Evolutionary conservation across 2,113 vertebrate genomes (phyloP).

Genomic region (Salvelinus namaycush): DNA sequence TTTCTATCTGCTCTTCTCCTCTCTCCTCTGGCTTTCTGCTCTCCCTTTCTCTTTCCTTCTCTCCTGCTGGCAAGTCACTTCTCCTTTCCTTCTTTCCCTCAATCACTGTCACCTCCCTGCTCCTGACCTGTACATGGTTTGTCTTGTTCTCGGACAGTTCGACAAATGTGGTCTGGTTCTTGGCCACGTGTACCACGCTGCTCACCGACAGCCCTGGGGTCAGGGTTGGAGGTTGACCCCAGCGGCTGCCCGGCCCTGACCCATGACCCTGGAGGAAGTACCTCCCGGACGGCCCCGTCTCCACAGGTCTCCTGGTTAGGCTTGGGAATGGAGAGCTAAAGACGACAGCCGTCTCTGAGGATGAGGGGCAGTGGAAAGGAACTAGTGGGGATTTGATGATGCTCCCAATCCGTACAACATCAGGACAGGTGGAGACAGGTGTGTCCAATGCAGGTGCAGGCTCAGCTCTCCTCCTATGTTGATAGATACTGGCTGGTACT

Average conservation of each 20-base stretch:
- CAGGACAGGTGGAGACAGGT: conserved; percentile 44
- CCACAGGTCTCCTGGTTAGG: neutral
- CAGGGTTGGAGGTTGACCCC: conserved; percentile 33
- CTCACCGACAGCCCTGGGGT: conserved; percentile 47
- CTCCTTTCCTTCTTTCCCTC: conserved; percentile 35
- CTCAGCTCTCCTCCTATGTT: neutral
- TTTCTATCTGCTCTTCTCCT: conserved; percentile 42
- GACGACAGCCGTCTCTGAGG: conserved; percentile 27
- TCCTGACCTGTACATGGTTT: conserved; percentile 70
- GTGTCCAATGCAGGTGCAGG: conserved; percentile 34
- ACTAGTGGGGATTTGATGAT: conserved; percentile 22
- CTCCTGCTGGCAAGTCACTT: conserved; percentile 26
- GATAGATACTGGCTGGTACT: neutral
- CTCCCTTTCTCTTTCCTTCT: conserved; percentile 46
- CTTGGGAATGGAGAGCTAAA: conserved; percentile 39
- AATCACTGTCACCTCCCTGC: conserved; percentile 59
- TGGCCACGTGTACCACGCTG: conserved; percentile 58
- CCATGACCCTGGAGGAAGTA: conserved; percentile 36
- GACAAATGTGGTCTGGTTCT: conserved; percentile 66
- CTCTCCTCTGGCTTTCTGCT: conserved; percentile 42
- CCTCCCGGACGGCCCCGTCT: conserved; percentile 43
- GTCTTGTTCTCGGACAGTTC: conserved; percentile 63
- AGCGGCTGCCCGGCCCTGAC: conserved; percentile 2
- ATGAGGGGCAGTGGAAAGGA: conserved; percentile 36
- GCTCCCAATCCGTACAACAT: conserved; percentile 17